A percentile compares a stretch with the other conserved stretches of the same genome.
Conservation (phyloP, 1,140 invertebrate species). For the Pectinophora gossypiella region DNA sequence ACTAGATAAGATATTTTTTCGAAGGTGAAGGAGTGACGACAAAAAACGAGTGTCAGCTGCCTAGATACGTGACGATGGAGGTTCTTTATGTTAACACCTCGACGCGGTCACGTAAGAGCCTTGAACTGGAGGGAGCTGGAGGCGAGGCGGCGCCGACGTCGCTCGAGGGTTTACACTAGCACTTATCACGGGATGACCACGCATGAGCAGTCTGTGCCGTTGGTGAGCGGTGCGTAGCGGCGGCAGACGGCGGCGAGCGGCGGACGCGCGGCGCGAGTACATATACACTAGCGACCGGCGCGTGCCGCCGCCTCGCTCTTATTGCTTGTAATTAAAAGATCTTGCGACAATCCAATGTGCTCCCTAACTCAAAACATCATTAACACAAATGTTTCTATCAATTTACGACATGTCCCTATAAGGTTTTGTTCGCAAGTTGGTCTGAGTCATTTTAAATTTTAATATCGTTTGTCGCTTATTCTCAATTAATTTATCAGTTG, state of each 20-base stretch:
- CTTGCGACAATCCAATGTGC: slow-evolving; percentile 34
- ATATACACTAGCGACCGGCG: slow-evolving; percentile 46
- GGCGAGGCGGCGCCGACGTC: slow-evolving; percentile 10
- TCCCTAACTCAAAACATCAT: slow-evolving; percentile 21
- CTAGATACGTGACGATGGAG: slow-evolving; percentile 47
- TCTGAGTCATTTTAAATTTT: too few relatives aligned
- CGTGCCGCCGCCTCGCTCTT: not conserved
- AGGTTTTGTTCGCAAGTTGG: too few relatives aligned
- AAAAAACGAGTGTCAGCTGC: slow-evolving; percentile 52
- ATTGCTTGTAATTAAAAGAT: slow-evolving; percentile 47
- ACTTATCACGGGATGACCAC: slow-evolving; percentile 22
- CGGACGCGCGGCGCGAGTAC: slow-evolving; percentile 11
- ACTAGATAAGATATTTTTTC: slow-evolving; percentile 56
- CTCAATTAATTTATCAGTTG: too few relatives aligned
- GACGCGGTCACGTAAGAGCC: slow-evolving; percentile 49
- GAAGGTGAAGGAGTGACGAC: slow-evolving; percentile 51
- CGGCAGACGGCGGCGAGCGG: not conserved
- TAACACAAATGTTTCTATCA: slow-evolving; percentile 25
- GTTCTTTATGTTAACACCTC: slow-evolving; percentile 53
- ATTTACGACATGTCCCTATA: not conserved
- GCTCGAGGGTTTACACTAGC: slow-evolving; percentile 38
- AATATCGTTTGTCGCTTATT: too few relatives aligned
- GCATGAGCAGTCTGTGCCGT: not conserved
- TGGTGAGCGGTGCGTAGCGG: not conserved
- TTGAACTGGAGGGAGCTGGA: slow-evolving; percentile 35